Conservation (phyloP, 1,140 invertebrate genomes). For the Drosophila grimshawi region DNA sequence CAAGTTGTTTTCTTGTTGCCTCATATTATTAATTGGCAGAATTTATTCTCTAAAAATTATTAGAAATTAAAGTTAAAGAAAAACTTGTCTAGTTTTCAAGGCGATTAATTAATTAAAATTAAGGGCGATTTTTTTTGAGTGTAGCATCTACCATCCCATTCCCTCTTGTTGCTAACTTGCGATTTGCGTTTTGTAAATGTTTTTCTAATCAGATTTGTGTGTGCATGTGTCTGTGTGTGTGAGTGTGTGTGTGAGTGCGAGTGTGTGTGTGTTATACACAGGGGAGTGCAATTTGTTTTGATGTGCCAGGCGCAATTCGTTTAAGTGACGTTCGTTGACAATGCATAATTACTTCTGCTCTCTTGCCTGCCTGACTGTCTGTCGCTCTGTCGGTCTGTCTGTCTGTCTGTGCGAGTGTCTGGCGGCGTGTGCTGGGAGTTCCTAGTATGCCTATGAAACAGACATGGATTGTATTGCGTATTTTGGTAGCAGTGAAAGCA, state of each 20-base stretch:
- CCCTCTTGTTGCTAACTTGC: slow-evolving; percentile 58
- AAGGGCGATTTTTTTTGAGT: too few relatives aligned
- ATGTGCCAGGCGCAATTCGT: slow-evolving; percentile 69
- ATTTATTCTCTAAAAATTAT: too few relatives aligned
- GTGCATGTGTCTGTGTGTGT: background rate
- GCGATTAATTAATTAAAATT: too few relatives aligned
- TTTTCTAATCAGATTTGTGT: slow-evolving; percentile 78
- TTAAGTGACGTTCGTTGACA: slow-evolving; percentile 52
- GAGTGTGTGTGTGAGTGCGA: too few relatives aligned
- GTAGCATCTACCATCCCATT: background rate
- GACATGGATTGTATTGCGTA: background rate
- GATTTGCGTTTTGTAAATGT: slow-evolving; percentile 80
- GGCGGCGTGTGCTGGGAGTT: slow-evolving; percentile 6
- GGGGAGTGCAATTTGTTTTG: slow-evolving; percentile 78
- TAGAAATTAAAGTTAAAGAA: too few relatives aligned
- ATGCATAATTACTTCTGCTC: slow-evolving; percentile 50
- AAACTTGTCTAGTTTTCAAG: too few relatives aligned
- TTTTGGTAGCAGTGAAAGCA: background rate
- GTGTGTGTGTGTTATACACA: slow-evolving; percentile 32
- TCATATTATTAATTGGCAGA: too few relatives aligned
- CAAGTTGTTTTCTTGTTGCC: too few relatives aligned
- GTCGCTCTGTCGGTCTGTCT: too few relatives aligned
- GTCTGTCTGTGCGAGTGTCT: too few relatives aligned
- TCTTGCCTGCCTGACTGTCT: background rate
- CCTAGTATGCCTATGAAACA: background rate